These are phyloP conservation scores for Ara ararauna DNA, from an alignment of 2,797 vertebrate genomes.

Conservation along the genomic window DNA sequence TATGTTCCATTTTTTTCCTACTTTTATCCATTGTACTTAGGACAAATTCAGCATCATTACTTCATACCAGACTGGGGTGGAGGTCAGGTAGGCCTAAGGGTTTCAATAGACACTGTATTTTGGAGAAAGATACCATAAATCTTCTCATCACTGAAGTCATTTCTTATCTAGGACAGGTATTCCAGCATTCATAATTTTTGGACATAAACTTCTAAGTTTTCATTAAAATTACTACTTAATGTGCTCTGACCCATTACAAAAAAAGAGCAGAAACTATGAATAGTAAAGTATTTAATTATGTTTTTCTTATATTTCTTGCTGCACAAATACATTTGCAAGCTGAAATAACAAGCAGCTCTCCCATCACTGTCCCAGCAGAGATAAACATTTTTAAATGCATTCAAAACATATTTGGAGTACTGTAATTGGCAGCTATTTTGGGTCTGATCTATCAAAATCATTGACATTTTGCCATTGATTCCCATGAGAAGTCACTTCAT, in stretches of 20 bases:
- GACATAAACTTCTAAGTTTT: neutral
- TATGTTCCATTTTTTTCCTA: neutral
- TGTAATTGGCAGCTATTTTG: constrained; percentile 9
- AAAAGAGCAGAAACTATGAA: neutral
- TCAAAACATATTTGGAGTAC: neutral
- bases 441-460: constrained; percentile 18
- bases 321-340: neutral
- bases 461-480: constrained; percentile 26
- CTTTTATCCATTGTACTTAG: neutral
- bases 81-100: neutral
- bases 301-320: neutral
- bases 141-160: neutral
- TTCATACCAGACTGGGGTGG: fast-evolving
- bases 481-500: constrained; percentile 21
- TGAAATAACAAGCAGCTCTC: neutral
- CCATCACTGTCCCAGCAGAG: neutral
- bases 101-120: neutral
- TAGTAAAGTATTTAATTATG: neutral
- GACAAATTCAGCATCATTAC: neutral
- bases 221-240: neutral
- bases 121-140: neutral
- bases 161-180: neutral
- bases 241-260: neutral
- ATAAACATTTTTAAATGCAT: neutral
- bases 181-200: neutral